Evolutionary conservation across 2,113 vertebrate genomes (phyloP).

Genomic region (Myotis brandtii): DNA sequence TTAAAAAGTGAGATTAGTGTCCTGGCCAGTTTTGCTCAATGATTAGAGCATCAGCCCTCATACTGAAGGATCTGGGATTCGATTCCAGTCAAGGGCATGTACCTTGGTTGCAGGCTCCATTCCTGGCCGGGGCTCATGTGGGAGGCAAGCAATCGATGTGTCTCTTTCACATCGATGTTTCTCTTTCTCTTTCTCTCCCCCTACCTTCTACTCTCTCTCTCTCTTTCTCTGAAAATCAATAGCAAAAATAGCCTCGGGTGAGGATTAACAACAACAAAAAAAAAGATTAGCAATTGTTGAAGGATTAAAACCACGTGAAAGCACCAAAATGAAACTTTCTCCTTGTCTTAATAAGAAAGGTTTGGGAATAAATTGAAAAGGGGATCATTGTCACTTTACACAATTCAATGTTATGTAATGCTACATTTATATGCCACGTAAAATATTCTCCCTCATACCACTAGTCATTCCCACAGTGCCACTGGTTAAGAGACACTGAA

Average conservation of each 20-base stretch:
- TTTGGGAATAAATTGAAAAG: background rate
- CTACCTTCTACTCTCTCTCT: no score
- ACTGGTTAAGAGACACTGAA: background rate
- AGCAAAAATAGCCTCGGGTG: no score
- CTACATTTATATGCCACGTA: background rate
- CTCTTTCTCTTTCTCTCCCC: no score
- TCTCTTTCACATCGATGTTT: no score
- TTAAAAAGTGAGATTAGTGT: background rate
- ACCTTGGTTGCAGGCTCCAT: no score
- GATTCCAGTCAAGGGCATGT: no score
- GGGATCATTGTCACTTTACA: background rate
- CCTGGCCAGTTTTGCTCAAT: no score
- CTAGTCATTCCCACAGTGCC: background rate
- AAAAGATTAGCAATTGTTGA: background rate
- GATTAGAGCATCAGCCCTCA: no score
- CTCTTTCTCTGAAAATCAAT: no score
- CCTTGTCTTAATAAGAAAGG: background rate
- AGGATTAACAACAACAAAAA: background rate
- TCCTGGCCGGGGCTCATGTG: no score
- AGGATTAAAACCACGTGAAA: background rate
- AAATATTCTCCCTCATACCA: background rate
- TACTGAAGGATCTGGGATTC: no score
- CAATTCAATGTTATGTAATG: background rate
- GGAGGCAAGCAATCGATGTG: no score
- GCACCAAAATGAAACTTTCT: background rate